phyloP scores from a whole-genome alignment of 2,113 vertebrate species.

The Henicopernis longicauda region DNA sequence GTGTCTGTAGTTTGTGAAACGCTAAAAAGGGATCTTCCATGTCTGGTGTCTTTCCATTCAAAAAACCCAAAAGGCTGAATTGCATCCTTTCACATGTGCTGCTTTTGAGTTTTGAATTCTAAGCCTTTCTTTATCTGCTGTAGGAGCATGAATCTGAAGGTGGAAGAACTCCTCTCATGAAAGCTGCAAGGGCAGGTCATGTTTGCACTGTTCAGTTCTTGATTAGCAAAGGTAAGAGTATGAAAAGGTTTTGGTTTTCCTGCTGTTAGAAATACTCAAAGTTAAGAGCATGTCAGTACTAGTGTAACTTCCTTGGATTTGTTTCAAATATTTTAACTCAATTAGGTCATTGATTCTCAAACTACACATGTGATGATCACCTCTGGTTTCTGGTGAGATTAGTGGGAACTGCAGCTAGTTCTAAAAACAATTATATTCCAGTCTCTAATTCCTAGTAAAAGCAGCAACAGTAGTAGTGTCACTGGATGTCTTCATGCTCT shows the following conservation, averaged over 20 bases:
- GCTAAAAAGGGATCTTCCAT: rapidly evolving
- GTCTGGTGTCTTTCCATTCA: background rate
- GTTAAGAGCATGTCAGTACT: background rate
- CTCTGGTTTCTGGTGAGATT: background rate
- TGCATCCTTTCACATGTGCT: background rate
- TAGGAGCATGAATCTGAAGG: slow-evolving; percentile 99
- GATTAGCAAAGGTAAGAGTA: slow-evolving; percentile 91
- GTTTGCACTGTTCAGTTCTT: slow-evolving; percentile 99
- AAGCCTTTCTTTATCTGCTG: background rate
- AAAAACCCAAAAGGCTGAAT: background rate
- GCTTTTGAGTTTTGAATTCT: background rate
- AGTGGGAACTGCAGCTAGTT: background rate
- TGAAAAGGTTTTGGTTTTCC: background rate
- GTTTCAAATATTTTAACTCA: background rate
- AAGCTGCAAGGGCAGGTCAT: slow-evolving; percentile 97
- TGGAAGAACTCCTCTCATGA: slow-evolving; percentile 97
- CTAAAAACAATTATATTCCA: background rate
- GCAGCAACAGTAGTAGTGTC: background rate
- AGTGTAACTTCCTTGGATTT: background rate
- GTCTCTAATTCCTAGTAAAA: background rate
- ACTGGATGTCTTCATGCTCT: background rate
- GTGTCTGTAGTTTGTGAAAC: background rate
- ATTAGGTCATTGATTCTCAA: background rate
- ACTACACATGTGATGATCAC: background rate
- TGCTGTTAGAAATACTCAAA: background rate